phyloP scores from a whole-genome alignment of 2,113 vertebrate genomes.

The Diadophis punctatus region DNA sequence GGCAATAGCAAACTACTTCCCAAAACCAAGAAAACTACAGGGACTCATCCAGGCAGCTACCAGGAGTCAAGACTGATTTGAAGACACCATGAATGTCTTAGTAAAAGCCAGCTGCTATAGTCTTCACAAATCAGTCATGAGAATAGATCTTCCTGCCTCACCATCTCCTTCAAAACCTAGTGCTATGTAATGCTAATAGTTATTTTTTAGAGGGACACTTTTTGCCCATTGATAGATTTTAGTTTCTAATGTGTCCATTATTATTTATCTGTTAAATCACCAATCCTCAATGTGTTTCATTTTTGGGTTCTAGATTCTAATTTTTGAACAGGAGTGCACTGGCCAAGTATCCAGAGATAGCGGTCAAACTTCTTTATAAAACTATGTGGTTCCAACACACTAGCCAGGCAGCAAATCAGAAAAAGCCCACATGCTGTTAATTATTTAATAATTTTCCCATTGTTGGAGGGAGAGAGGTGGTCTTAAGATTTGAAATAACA shows the following conservation, averaged over 20 bases:
- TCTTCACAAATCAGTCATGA: not conserved
- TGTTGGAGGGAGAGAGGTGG: not conserved
- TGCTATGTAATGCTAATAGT: not conserved
- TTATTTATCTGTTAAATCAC: not conserved
- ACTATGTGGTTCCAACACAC: not conserved
- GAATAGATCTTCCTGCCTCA: not conserved
- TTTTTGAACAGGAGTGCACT: not conserved
- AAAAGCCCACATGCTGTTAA: not conserved
- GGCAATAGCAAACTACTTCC: not conserved
- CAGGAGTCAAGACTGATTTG: not conserved
- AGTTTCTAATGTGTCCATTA: not conserved
- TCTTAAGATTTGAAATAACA: not conserved
- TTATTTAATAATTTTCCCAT: not conserved
- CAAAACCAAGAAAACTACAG: not conserved
- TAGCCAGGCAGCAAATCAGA: not conserved
- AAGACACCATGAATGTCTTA: not conserved
- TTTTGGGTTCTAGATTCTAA: not conserved
- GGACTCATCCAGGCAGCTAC: not conserved
- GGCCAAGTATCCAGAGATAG: not conserved
- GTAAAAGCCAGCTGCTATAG: not conserved
- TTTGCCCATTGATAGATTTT: not conserved
- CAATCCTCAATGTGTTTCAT: not conserved
- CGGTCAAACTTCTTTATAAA: not conserved
- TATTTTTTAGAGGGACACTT: not conserved
- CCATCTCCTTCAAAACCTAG: not conserved